These are phyloP conservation scores for Empidonax alnorum DNA, from an alignment of 2,113 vertebrate genomes.

Conservation along the genomic window DNA sequence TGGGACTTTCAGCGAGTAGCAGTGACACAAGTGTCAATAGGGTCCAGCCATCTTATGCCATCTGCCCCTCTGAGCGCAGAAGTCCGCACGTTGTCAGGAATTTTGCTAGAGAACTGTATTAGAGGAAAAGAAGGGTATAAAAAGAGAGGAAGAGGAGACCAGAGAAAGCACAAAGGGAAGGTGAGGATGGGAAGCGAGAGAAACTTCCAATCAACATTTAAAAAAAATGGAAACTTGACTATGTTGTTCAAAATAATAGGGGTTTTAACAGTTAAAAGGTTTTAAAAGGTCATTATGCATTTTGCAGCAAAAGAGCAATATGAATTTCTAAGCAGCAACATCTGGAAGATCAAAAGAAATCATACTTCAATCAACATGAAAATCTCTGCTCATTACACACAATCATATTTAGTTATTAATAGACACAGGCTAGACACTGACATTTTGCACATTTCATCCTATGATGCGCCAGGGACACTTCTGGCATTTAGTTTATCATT, in stretches of 20 bases:
- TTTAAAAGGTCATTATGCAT: conserved; percentile 73
- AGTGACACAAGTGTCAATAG: fast-evolving
- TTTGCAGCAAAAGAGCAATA: conserved; percentile 70
- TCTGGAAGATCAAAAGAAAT: conserved; percentile 83
- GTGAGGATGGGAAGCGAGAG: neutral
- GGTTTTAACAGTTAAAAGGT: conserved; percentile 58
- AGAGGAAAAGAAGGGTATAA: neutral
- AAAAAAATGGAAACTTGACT: conserved; percentile 22
- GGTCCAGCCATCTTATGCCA: neutral
- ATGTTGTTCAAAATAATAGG: conserved; percentile 30
- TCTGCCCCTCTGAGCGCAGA: neutral
- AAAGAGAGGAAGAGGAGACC: neutral
- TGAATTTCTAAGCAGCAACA: conserved; percentile 79
- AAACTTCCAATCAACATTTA: neutral
- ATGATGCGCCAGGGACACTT: conserved; percentile 82
- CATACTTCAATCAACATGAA: conserved; percentile 81
- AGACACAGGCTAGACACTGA: conserved; percentile 76
- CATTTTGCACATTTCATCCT: conserved; percentile 84
- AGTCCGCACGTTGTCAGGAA: neutral
- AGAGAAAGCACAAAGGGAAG: neutral
- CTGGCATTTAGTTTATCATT: conserved; percentile 86
- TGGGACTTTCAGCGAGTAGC: neutral
- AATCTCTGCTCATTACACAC: conserved; percentile 82
- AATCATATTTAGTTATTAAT: conserved; percentile 85
- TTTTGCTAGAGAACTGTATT: neutral